Conservation (phyloP, 2,113 vertebrate species). For the Columbina picui region DNA sequence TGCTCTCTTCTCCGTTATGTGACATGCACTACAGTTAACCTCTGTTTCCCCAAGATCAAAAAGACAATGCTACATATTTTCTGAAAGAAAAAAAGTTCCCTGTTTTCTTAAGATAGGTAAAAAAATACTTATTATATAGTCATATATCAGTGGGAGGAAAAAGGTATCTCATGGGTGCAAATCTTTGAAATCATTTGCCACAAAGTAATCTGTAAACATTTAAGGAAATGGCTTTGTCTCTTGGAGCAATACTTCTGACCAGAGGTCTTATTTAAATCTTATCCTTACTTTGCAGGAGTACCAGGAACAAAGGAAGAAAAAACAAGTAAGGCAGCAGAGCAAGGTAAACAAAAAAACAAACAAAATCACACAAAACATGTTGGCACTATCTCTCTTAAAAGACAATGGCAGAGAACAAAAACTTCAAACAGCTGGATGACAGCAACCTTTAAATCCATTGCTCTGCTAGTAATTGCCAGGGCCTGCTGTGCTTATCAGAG, state of each 20-base stretch:
- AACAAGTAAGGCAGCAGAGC: constrained; percentile 57
- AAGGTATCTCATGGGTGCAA: background rate
- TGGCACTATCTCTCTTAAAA: constrained; percentile 53
- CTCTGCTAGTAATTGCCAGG: background rate
- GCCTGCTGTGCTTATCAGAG: background rate
- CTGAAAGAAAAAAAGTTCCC: background rate
- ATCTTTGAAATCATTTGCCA: background rate
- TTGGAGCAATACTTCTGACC: background rate
- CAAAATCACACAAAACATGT: constrained; percentile 53
- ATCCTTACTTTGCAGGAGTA: constrained; percentile 68
- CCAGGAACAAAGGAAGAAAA: constrained; percentile 75
- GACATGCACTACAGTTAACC: background rate
- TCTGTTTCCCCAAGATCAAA: background rate
- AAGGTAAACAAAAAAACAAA: constrained; percentile 68
- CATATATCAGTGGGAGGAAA: background rate
- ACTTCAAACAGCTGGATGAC: constrained; percentile 36
- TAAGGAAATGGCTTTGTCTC: background rate
- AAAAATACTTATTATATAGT: background rate
- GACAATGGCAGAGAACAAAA: background rate
- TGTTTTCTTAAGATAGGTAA: background rate
- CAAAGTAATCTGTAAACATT: background rate
- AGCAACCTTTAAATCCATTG: constrained; percentile 33
- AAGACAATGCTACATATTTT: background rate
- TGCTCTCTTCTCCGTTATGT: accelerated
- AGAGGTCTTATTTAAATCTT: constrained; percentile 41